A percentile compares a stretch with the other conserved stretches of the same genome.
Conservation (phyloP, 1,140 invertebrate species). For the Bombus pyrosoma region DNA sequence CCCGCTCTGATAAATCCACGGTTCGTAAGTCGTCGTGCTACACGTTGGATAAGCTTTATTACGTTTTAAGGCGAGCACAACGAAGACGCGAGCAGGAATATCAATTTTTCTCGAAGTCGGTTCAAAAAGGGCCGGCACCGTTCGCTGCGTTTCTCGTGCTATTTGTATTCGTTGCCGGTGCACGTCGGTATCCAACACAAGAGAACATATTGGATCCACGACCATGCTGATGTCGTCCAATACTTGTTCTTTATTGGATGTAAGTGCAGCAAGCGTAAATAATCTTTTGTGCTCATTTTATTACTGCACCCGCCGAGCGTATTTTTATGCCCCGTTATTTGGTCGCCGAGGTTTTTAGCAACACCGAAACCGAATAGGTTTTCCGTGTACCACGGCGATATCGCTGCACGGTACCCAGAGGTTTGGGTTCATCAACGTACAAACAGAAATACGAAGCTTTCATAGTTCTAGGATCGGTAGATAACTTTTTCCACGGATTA, state of each 20-base stretch:
- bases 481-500: neutral
- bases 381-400: slow-evolving; percentile 25
- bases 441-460: neutral
- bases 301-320: slow-evolving; percentile 51
- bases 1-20: slow-evolving; percentile 34
- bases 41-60: slow-evolving; percentile 52
- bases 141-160: slow-evolving; percentile 36
- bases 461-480: neutral
- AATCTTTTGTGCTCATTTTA: slow-evolving; percentile 69
- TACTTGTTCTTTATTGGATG: slow-evolving; percentile 68
- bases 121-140: slow-evolving; percentile 35
- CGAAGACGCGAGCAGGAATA: slow-evolving; percentile 49
- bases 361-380: slow-evolving; percentile 25
- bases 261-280: slow-evolving; percentile 67
- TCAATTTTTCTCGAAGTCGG: slow-evolving; percentile 59
- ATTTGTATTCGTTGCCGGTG: slow-evolving; percentile 63
- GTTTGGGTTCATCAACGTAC: neutral
- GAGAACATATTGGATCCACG: slow-evolving; percentile 63
- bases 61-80: slow-evolving; percentile 44
- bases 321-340: slow-evolving; percentile 57
- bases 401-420: neutral
- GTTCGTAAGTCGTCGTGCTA: neutral
- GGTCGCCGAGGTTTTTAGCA: slow-evolving; percentile 39
- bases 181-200: slow-evolving; percentile 60
- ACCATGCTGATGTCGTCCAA: slow-evolving; percentile 60